Percentiles rank a stretch among this genome's conserved stretches.
phyloP scores from a whole-genome alignment of 2,797 vertebrate species.

The Pelodytes ibericus region DNA sequence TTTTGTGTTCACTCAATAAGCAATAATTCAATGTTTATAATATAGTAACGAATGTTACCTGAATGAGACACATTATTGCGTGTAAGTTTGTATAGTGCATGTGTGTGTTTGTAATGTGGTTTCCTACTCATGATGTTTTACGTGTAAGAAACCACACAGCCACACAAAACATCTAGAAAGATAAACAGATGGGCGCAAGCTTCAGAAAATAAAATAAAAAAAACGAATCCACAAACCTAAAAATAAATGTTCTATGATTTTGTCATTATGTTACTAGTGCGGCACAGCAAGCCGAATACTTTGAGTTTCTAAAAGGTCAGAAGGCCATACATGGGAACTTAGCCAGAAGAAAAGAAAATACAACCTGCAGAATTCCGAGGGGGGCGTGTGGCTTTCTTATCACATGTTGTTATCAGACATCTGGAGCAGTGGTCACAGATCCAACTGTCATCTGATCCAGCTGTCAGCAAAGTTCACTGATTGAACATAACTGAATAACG shows the following conservation, averaged over 20 bases:
- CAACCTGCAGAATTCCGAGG: background rate
- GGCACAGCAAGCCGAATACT: no score
- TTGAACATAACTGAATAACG: background rate
- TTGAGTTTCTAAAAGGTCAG: no score
- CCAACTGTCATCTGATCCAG: slow-evolving; percentile 26
- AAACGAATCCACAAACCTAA: background rate
- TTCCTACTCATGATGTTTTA: no score
- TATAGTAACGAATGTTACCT: no score
- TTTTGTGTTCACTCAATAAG: no score
- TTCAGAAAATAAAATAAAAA: background rate
- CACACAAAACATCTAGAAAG: background rate
- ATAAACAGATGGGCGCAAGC: background rate
- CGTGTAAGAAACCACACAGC: no score
- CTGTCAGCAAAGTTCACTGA: slow-evolving; percentile 7
- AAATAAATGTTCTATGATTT: background rate
- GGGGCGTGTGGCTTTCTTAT: slow-evolving; percentile 1
- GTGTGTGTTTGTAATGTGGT: no score
- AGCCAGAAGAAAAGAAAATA: background rate
- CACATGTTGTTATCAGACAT: slow-evolving; percentile 7
- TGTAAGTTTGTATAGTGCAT: no score
- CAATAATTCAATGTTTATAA: no score
- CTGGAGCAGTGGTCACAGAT: slow-evolving; percentile 13
- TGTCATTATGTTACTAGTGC: no score
- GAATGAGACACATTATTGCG: no score
- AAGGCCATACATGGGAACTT: no score